Conservation (phyloP, 1,140 invertebrate genomes). For the Lepeophtheirus salmonis region DNA sequence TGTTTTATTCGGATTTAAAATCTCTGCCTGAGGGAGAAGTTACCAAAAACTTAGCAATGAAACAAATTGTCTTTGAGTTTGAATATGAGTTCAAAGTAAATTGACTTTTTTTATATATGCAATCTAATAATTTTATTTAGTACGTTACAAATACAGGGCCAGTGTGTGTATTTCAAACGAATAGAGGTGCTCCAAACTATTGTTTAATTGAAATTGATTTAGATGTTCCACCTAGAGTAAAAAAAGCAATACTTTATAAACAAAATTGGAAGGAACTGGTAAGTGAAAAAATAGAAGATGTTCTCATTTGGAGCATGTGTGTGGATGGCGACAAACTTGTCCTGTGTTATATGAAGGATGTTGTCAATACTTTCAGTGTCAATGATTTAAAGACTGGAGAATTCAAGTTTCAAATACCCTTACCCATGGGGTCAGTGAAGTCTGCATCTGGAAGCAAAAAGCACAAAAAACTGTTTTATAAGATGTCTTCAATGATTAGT, state of each 20-base stretch:
- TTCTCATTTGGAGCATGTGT: slow-evolving; percentile 65
- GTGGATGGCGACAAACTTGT: slow-evolving; percentile 73
- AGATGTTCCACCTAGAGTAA: slow-evolving; percentile 24
- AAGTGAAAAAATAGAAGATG: slow-evolving; percentile 61
- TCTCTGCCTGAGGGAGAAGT: slow-evolving; percentile 33
- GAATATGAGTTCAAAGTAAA: slow-evolving; percentile 82
- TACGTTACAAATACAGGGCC: slow-evolving; percentile 75
- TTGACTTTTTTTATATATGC: too few species aligned
- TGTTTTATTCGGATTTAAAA: slow-evolving; percentile 48
- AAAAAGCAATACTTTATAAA: slow-evolving; percentile 43
- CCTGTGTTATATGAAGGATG: slow-evolving; percentile 76
- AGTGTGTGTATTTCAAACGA: slow-evolving; percentile 70
- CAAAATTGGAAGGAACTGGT: slow-evolving; percentile 67
- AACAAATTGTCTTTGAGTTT: slow-evolving; percentile 62
- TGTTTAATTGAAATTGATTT: slow-evolving; percentile 72
- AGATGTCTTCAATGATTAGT: slow-evolving; percentile 78
- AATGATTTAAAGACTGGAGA: slow-evolving; percentile 37
- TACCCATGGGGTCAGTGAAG: slow-evolving; percentile 67
- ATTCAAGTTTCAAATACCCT: slow-evolving; percentile 45
- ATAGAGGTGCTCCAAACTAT: slow-evolving; percentile 80
- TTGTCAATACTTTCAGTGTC: slow-evolving; percentile 42
- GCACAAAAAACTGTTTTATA: slow-evolving; percentile 75
- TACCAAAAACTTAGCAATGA: slow-evolving; percentile 41
- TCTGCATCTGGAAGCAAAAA: slow-evolving; percentile 65
- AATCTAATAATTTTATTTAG: too few species aligned